phyloP scores from a whole-genome alignment of 2,113 vertebrate species.

The Reinhardtius hippoglossoides region DNA sequence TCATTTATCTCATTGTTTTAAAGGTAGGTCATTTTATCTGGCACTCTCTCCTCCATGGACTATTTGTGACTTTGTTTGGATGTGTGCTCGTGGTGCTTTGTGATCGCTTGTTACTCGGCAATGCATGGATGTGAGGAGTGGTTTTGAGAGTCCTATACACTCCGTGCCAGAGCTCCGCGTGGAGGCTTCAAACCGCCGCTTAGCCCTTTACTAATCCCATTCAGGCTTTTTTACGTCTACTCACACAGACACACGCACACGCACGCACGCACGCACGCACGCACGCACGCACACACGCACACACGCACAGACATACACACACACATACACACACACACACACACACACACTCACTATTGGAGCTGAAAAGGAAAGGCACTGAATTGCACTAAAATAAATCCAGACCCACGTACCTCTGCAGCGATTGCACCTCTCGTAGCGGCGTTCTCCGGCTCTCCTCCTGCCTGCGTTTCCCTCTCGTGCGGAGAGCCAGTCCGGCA shows the following conservation, averaged over 20 bases:
- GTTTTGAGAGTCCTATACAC: conserved; percentile 68
- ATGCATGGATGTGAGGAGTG: conserved; percentile 62
- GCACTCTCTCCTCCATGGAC: neutral
- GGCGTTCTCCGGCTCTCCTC: conserved; percentile 51
- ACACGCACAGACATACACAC: conserved; percentile 21
- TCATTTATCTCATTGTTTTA: conserved; percentile 87
- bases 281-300: too few relatives aligned
- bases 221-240: conserved; percentile 57
- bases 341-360: conserved; percentile 60
- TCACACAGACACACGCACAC: conserved; percentile 26
- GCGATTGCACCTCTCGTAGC: conserved; percentile 54
- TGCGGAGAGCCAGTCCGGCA: conserved; percentile 70
- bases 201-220: conserved; percentile 67
- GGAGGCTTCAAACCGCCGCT: conserved; percentile 56
- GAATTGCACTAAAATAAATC: conserved; percentile 58
- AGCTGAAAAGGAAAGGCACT: conserved; percentile 51
- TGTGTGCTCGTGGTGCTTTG: conserved; percentile 52
- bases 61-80: conserved; percentile 48
- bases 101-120: conserved; percentile 52
- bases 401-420: conserved; percentile 77
- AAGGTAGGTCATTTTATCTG: conserved; percentile 94
- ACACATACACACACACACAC: conserved; percentile 37
- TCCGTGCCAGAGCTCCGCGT: conserved; percentile 43
- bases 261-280: conserved; percentile 19
- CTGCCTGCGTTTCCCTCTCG: conserved; percentile 57